These are phyloP conservation scores for Pipra filicauda DNA, from an alignment of 2,113 vertebrate genomes.

Conservation along the genomic window DNA sequence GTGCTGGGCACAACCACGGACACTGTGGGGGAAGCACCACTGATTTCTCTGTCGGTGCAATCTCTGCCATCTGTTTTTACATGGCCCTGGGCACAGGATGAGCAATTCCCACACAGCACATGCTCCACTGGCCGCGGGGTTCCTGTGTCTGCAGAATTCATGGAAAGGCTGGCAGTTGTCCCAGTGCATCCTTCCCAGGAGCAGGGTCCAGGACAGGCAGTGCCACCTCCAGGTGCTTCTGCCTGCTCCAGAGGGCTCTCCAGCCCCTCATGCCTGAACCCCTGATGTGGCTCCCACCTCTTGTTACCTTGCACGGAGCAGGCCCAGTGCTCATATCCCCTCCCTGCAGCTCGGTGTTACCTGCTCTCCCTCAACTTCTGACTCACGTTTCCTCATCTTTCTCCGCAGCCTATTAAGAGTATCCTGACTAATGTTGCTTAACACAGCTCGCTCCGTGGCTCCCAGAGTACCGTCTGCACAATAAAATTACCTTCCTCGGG, in stretches of 20 bases:
- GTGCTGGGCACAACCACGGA: background rate
- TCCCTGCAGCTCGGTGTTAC: background rate
- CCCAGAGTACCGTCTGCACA: conserved; percentile 49
- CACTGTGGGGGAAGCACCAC: background rate
- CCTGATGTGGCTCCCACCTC: background rate
- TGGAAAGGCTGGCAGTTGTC: conserved; percentile 60
- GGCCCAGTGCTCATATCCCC: background rate
- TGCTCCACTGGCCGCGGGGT: conserved; percentile 60
- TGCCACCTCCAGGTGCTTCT: conserved; percentile 41
- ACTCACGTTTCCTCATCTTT: background rate
- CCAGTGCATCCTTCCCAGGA: conserved; percentile 54
- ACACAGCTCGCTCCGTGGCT: conserved; percentile 20
- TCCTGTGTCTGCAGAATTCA: conserved; percentile 70
- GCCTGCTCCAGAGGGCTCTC: background rate
- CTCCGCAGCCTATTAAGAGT: conserved; percentile 32
- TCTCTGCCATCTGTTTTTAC: conserved; percentile 72
- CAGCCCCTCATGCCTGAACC: background rate
- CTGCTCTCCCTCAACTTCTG: background rate
- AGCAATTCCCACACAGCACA: conserved; percentile 58
- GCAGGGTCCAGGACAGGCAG: conserved; percentile 36
- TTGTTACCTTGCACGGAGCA: background rate
- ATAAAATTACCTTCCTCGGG: conserved; percentile 49
- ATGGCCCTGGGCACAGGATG: conserved; percentile 62
- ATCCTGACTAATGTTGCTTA: conserved; percentile 61
- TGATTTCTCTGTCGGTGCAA: conserved; percentile 51